A percentile compares a stretch with the other conserved stretches of the same genome.
These are phyloP conservation scores for Epinephelus malabaricus DNA, from an alignment of 2,797 vertebrate genomes.

Conservation along the genomic window DNA sequence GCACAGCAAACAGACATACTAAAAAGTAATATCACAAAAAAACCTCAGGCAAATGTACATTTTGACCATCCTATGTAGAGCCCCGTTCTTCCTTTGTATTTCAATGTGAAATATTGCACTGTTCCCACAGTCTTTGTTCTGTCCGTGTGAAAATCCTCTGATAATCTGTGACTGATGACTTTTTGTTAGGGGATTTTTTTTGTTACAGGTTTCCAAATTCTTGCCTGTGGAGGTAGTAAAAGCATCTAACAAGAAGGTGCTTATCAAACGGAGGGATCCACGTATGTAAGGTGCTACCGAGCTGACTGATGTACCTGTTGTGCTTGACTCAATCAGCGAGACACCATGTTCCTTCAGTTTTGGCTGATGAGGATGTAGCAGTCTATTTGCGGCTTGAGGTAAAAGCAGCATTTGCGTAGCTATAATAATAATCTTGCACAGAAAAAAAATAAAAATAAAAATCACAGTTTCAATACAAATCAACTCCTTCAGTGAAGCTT, in stretches of 20 bases:
- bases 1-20: conserved; percentile 51
- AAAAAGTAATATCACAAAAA: conserved; percentile 41
- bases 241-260: conserved; percentile 51
- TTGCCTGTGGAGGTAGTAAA: conserved; percentile 82
- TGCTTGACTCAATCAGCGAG: conserved; percentile 73
- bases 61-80: conserved; percentile 61
- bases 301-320: conserved; percentile 78
- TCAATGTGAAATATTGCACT: conserved; percentile 88
- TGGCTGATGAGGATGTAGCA: conserved; percentile 69
- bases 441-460: conserved; percentile 3
- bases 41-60: conserved; percentile 64
- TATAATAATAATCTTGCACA: conserved; percentile 56
- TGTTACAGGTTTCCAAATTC: conserved; percentile 41
- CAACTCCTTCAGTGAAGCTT: conserved; percentile 68
- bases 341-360: conserved; percentile 53
- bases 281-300: conserved; percentile 46
- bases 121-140: conserved; percentile 83
- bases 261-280: conserved; percentile 40
- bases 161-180: conserved; percentile 28
- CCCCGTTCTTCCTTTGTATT: conserved; percentile 68
- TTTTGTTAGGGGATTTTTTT: neutral
- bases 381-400: conserved; percentile 72
- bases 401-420: conserved; percentile 78
- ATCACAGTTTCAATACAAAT: conserved; percentile 78
- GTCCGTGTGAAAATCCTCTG: conserved; percentile 47